Evolutionary conservation across 2,113 vertebrate genomes (phyloP).

Genomic region (Aptenodytes patagonicus): DNA sequence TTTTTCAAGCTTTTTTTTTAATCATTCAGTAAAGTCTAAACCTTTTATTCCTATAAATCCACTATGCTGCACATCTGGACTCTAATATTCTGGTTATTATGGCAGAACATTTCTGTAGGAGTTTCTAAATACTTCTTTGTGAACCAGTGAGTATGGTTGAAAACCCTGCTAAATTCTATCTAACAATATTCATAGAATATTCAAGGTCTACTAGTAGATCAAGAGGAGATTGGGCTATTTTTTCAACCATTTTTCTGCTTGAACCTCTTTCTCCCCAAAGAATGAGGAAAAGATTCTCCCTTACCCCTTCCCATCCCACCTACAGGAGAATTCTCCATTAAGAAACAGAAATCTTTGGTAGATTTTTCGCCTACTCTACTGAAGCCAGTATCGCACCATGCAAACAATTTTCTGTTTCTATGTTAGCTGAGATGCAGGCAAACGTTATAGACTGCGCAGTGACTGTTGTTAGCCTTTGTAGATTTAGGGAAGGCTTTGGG

Average conservation of each 20-base stretch:
- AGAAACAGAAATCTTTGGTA: background rate
- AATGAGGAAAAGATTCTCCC: background rate
- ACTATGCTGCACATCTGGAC: background rate
- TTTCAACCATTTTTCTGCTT: background rate
- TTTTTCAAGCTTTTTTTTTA: background rate
- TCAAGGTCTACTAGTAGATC: background rate
- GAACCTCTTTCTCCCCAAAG: background rate
- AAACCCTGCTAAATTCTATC: background rate
- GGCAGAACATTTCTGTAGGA: background rate
- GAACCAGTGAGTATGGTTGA: background rate
- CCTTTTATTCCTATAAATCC: background rate
- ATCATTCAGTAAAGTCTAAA: background rate
- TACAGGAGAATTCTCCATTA: background rate
- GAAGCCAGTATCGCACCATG: background rate
- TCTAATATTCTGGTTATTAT: background rate
- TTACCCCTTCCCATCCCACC: background rate
- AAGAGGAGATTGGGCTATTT: background rate
- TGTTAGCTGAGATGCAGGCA: background rate
- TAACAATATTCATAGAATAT: background rate
- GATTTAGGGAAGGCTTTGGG: background rate
- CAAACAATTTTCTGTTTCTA: background rate
- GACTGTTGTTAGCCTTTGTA: background rate
- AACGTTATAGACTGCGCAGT: background rate
- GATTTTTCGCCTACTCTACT: background rate
- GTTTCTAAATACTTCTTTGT: background rate